Conservation (phyloP, 1,140 invertebrate species). For the Leptopilina clavipes region DNA sequence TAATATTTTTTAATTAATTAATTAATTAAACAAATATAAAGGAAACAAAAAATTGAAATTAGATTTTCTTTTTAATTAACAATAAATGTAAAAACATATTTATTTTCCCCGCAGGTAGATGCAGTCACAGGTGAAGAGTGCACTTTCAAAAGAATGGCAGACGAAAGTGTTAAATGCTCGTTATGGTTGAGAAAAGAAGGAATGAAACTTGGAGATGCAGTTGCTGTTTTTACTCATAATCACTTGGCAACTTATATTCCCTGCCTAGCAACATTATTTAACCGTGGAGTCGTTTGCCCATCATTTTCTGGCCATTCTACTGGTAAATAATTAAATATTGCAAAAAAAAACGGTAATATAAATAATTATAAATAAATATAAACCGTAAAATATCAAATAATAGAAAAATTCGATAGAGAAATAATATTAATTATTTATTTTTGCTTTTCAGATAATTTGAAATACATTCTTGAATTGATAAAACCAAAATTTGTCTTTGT, state of each 20-base stretch:
- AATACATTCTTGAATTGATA: constrained; percentile 62
- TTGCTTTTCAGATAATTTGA: constrained; percentile 49
- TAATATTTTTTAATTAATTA: too few relatives aligned
- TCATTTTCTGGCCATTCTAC: constrained; percentile 50
- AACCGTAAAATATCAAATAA: too few relatives aligned
- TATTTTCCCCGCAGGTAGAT: constrained; percentile 66
- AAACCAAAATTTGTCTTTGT: constrained; percentile 68
- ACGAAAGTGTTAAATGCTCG: constrained; percentile 66
- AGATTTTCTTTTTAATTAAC: neutral
- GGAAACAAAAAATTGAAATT: neutral
- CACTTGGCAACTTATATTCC: constrained; percentile 73
- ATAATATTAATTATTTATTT: too few relatives aligned
- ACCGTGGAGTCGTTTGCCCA: constrained; percentile 64
- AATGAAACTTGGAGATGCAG: constrained; percentile 68
- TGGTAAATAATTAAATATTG: constrained; percentile 14
- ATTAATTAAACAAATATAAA: too few relatives aligned
- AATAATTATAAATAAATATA: neutral
- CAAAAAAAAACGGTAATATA: neutral
- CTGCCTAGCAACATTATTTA: constrained; percentile 69
- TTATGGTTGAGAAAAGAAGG: constrained; percentile 67
- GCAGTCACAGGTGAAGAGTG: constrained; percentile 68
- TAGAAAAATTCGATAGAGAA: too few relatives aligned
- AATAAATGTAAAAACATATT: constrained; percentile 16
- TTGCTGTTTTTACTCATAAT: constrained; percentile 71
- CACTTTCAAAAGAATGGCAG: constrained; percentile 66